phyloP scores from a whole-genome alignment of 2,113 vertebrate genomes.

The Aythya baeri region DNA sequence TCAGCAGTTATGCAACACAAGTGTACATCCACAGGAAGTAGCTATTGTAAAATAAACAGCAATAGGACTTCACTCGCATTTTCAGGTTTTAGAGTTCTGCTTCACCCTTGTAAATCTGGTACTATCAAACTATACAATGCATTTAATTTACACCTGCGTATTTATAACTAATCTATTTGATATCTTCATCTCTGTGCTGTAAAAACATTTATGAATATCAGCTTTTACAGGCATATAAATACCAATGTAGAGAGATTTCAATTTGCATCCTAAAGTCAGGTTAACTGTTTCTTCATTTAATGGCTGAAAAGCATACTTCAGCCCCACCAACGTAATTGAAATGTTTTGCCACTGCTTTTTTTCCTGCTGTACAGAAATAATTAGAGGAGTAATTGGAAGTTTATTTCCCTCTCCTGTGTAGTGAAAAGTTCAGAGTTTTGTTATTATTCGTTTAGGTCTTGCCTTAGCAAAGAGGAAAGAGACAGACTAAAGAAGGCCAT shows the following conservation, averaged over 20 bases:
- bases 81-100: not conserved
- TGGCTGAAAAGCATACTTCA: not conserved
- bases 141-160: not conserved
- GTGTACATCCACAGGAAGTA: not conserved
- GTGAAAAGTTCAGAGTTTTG: not conserved
- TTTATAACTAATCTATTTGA: not conserved
- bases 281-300: not conserved
- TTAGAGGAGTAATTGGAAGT: not conserved
- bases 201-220: not conserved
- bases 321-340: not conserved
- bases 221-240: not conserved
- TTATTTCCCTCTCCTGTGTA: not conserved
- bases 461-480: not conserved
- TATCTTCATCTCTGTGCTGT: not conserved
- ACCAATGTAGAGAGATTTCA: not conserved
- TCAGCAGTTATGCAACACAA: not conserved
- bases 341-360: not conserved
- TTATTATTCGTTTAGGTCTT: not conserved
- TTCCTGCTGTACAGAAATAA: not conserved
- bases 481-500: not conserved
- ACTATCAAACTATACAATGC: not conserved
- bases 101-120: not conserved
- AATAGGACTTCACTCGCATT: not conserved
- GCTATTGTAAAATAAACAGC: not conserved
- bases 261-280: not conserved